A percentile compares a stretch with the other conserved stretches of the same genome.
Conservation (phyloP, 2,797 vertebrate genomes). For the Labroides dimidiatus region DNA sequence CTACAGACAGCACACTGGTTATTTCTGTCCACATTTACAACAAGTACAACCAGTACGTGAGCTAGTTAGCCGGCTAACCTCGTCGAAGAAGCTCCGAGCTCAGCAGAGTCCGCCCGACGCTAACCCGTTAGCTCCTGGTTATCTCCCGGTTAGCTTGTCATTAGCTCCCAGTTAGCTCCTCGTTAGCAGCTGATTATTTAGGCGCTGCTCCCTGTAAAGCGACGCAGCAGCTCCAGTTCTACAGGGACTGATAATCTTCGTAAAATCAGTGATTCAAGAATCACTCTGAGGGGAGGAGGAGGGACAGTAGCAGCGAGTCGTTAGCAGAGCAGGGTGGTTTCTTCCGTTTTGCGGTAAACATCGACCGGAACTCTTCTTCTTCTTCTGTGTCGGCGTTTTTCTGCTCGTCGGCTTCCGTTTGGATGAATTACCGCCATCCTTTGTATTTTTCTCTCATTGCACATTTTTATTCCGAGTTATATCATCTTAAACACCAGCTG, state of each 20-base stretch:
- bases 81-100: slow-evolving; percentile 62
- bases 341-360: slow-evolving; percentile 63
- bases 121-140: slow-evolving; percentile 33
- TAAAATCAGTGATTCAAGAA: neutral
- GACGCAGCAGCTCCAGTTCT: neutral
- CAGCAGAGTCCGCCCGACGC: slow-evolving; percentile 63
- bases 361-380: slow-evolving; percentile 65
- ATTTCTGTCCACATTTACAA: neutral
- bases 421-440: too few species aligned
- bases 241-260: neutral
- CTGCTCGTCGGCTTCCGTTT: too few species aligned
- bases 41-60: slow-evolving; percentile 22
- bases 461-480: too few species aligned
- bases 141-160: neutral
- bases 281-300: slow-evolving; percentile 15
- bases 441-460: too few species aligned
- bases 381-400: too few species aligned
- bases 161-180: too few species aligned
- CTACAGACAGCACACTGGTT: fast-evolving
- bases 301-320: slow-evolving; percentile 38
- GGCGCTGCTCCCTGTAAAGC: slow-evolving; percentile 6
- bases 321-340: slow-evolving; percentile 44
- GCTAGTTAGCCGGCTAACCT: slow-evolving; percentile 78
- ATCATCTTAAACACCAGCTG: too few species aligned
- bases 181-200: slow-evolving; percentile 27